Evolutionary conservation across 2,888 invertebrate genomes (phyloP), one percentile per base, ranked within the genome.

Genomic region (Erebia aethiops): DNA sequence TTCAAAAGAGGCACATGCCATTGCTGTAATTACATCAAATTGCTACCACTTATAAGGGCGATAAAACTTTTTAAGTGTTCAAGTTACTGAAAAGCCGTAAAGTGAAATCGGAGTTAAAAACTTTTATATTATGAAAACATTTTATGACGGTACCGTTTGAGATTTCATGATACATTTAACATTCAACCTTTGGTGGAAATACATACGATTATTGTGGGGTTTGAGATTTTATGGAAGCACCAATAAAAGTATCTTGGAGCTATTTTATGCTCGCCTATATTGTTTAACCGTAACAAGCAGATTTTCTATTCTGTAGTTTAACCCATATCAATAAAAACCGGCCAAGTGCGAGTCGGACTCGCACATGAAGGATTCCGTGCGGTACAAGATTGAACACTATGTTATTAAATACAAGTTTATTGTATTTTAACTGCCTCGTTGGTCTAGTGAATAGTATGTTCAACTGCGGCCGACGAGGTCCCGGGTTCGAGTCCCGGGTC

Each of bases 61-160:
- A 62, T 62, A 49, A 62, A 62, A 62, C 46, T 62, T 62, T 57
- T 62, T 49, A 62, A 62, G 62, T 46, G 49, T 46, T 21, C 46
- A 16, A 49, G 62, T 62, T 21, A 21, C 49, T 21, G 62, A 21
- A 46, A 35, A 62, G 62, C 49, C 62, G 49, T 62, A 49, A 62
- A 62, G 62, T 62, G 62, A 62, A 49, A 62, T 49, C 49, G 46
- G 62, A 62, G 62, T 62, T 62, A 49, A 62, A 62, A 62, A 49
- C 49, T 62, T 62, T 62, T 62, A 49, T 49, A 49, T 62, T 21
- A 49, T 49, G 49, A 21, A 71, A 71, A 67, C 66, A 61, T 46
- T 71, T 71, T 71, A 71, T 49, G 70, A 67, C 8, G 61, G 14
- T 57, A 66, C 60, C 60, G 46, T 66, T 70, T 46, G 46, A 62